These are phyloP conservation scores for Halcyon leucocephala DNA, from an alignment of 2,797 vertebrate species.

Conservation along the genomic window DNA sequence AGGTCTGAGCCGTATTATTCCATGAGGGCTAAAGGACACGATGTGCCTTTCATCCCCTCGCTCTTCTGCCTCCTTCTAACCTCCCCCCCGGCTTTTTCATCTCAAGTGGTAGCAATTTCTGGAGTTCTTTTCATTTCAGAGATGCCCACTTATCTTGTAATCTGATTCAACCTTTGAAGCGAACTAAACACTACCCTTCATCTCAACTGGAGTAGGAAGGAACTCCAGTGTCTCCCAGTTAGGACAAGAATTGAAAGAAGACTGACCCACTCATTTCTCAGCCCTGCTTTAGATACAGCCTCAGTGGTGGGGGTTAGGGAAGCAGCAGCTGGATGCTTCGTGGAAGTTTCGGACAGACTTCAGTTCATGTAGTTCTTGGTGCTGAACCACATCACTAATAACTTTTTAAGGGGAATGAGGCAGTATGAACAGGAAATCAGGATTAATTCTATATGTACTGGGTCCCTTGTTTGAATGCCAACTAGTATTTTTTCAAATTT, in stretches of 20 bases:
- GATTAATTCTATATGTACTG: not conserved
- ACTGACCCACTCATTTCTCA: not conserved
- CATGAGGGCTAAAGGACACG: not conserved
- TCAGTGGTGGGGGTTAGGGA: not conserved
- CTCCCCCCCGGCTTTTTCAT: not conserved
- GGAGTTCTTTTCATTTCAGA: conserved; percentile 45
- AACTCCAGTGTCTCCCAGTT: not conserved
- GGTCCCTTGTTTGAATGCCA: not conserved
- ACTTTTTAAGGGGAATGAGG: not conserved
- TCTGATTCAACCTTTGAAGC: conserved; percentile 65
- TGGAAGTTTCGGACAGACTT: not conserved
- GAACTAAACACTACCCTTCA: not conserved
- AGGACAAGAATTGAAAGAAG: not conserved
- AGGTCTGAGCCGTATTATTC: not conserved
- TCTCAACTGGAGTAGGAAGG: not conserved
- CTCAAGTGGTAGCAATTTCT: conserved; percentile 28
- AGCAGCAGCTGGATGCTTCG: not conserved
- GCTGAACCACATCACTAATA: not conserved
- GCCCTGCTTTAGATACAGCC: not conserved
- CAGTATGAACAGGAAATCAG: not conserved
- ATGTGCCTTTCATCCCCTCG: not conserved
- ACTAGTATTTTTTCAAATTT: not conserved
- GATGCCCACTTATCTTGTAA: conserved; percentile 62
- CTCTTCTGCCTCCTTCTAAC: not conserved
- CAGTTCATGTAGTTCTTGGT: not conserved